Conservation (phyloP, 2,888 invertebrate species). For the Meiosimyza platycephala region DNA sequence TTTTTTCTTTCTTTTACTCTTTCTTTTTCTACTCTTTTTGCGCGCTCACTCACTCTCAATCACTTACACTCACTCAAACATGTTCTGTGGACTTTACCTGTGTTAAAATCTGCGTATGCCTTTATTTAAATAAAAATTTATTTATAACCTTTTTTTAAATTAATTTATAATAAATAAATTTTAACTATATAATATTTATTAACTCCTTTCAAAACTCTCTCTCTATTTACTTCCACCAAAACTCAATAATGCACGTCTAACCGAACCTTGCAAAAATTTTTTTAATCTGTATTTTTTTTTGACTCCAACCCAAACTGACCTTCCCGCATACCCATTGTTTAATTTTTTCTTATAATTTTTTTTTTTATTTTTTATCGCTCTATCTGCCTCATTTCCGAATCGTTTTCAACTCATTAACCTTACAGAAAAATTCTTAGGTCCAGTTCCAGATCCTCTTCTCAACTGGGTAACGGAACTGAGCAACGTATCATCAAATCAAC, state of each 20-base stretch:
- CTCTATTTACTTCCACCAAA: too few relatives aligned
- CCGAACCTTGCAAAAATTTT: too few relatives aligned
- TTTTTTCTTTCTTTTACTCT: constrained; percentile 46
- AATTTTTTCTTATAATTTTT: constrained; percentile 7
- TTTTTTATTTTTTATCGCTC: constrained; percentile 34
- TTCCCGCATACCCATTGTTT: too few relatives aligned
- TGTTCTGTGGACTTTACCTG: constrained; percentile 7
- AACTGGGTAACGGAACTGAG: constrained; percentile 91
- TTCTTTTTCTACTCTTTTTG: constrained; percentile 37
- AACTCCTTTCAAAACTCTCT: too few relatives aligned
- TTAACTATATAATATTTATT: too few relatives aligned
- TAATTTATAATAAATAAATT: too few relatives aligned
- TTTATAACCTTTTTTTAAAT: too few relatives aligned
- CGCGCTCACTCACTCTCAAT: constrained; percentile 8
- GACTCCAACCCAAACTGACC: too few relatives aligned
- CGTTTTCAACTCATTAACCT: constrained; percentile 54
- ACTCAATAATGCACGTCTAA: too few relatives aligned
- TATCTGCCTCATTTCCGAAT: constrained; percentile 35
- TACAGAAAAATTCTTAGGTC: constrained; percentile 75
- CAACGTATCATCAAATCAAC: constrained; percentile 83
- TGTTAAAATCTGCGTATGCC: constrained; percentile 12
- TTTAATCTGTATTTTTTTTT: too few relatives aligned
- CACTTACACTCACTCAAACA: constrained; percentile 24
- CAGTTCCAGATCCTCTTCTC: constrained; percentile 84
- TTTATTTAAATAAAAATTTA: neutral